Evolutionary conservation across 64 coral and sea anemone genomes (phyloP), one percentile per base, ranked within the genome.

Genomic region (Trachythela sp.): DNA sequence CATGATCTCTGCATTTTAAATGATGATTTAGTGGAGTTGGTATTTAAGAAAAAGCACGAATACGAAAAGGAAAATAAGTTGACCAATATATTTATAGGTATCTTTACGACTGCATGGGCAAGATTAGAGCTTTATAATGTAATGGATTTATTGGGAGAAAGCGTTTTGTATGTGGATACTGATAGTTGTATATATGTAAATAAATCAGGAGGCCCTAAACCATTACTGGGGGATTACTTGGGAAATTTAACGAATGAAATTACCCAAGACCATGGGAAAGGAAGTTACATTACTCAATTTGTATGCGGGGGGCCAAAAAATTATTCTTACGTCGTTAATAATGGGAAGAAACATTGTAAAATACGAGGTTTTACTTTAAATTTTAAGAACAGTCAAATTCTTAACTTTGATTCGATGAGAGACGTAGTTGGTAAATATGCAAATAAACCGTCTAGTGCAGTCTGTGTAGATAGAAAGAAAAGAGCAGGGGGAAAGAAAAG

Each of bases 361-460:
- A 70, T 70, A 70, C 64, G 64, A 6, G 64, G 64, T 8, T 70
- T 70, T 70, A 22, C 64, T 87, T 87, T 87, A 58, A 64, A 87
- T 87, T 87, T 56, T 56, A 49, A 87, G 33, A 87, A 87, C 54
- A 87, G 50, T 87, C 56, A 56, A 87, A 34, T 64, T 56, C 56
- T 56, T 34, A 60, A 87, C 54, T 87, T 87, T 87, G 85, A 87
- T 18, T 64, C 85, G 3, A 87, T 87, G 15, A 52, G 54, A 52
- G 51, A 87, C 22, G 32, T 59, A 26, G 54, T 87, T 56, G 51
- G 85, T 59, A 87, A 87, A 58, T 87, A 87, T 87, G 85, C 54
- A 87, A 29, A 58, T 58, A n/a, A n/a, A n/a, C n/a, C n/a, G n/a
- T n/a, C n/a, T n/a, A n/a, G n/a, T n/a, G n/a, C n/a, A n/a, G n/a